phyloP scores from a whole-genome alignment of 1,140 invertebrate species.

The Cephus cinctus region DNA sequence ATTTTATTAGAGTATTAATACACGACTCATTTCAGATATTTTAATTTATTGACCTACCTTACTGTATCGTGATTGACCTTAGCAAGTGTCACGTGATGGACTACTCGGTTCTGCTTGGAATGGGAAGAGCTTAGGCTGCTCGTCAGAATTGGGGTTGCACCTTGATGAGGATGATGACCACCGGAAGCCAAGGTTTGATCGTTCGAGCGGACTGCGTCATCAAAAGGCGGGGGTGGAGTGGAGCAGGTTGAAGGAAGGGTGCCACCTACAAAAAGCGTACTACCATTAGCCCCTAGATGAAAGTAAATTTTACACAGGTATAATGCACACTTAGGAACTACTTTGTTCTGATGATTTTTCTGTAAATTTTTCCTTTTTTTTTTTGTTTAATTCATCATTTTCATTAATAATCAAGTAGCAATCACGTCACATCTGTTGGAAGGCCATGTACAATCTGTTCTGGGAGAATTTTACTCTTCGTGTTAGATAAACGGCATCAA shows the following conservation, averaged over 20 bases:
- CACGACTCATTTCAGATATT: background rate
- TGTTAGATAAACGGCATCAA: too few relatives aligned
- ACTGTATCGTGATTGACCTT: conserved; percentile 52
- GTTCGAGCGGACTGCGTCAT: conserved; percentile 68
- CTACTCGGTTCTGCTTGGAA: conserved; percentile 43
- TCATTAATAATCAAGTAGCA: too few relatives aligned
- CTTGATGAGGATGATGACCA: conserved; percentile 39
- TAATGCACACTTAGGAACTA: background rate
- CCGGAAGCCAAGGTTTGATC: conserved; percentile 52
- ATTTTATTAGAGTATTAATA: background rate
- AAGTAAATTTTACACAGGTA: background rate
- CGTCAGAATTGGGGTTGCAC: conserved; percentile 33
- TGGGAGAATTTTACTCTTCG: too few relatives aligned
- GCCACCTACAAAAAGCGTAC: conserved; percentile 54
- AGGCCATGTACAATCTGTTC: too few relatives aligned
- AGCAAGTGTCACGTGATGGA: conserved; percentile 48
- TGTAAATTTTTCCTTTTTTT: too few relatives aligned
- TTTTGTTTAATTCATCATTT: too few relatives aligned
- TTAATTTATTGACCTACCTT: conserved; percentile 34
- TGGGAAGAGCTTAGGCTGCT: conserved; percentile 39
- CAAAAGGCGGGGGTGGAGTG: conserved; percentile 85
- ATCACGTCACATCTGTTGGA: too few relatives aligned
- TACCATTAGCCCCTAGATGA: conserved; percentile 53
- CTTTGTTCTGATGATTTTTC: too few relatives aligned
- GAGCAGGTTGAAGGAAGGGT: conserved; percentile 71